A percentile compares a stretch with the other conserved stretches of the same genome.
These are phyloP conservation scores for Ptilonorhynchus violaceus DNA, from an alignment of 2,113 vertebrate genomes.

Conservation along the genomic window DNA sequence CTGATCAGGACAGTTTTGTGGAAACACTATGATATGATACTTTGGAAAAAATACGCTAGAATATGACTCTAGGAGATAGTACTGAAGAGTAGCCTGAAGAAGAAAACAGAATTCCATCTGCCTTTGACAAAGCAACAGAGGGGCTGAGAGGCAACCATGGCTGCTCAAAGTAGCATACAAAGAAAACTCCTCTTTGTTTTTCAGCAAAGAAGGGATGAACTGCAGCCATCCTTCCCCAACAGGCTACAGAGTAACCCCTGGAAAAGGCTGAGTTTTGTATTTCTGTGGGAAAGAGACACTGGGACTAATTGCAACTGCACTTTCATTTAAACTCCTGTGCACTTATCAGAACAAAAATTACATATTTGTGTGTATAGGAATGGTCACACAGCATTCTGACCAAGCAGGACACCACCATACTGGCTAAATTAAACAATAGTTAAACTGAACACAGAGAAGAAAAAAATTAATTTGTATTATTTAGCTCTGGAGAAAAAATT, in stretches of 20 bases:
- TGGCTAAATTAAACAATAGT: not conserved
- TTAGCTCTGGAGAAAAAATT: not conserved
- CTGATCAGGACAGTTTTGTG: not conserved
- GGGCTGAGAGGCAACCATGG: not conserved
- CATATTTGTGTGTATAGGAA: not conserved
- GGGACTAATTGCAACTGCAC: not conserved
- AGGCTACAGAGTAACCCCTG: not conserved
- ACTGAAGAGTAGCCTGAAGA: not conserved
- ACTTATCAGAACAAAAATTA: not conserved
- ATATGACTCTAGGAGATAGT: not conserved
- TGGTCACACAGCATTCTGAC: not conserved
- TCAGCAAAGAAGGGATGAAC: not conserved
- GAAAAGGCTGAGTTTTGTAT: not conserved
- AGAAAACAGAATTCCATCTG: not conserved
- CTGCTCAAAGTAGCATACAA: not conserved
- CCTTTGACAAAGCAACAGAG: not conserved
- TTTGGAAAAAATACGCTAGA: not conserved
- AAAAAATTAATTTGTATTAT: not conserved
- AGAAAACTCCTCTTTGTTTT: not conserved
- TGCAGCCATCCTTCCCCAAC: not conserved
- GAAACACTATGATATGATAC: not conserved
- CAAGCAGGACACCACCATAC: not conserved
- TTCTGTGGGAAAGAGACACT: not conserved
- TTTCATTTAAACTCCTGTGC: not conserved
- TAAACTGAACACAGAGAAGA: not conserved